These are phyloP conservation scores for Neosilurus hyrtlii DNA, from an alignment of 2,797 vertebrate genomes.

Conservation along the genomic window DNA sequence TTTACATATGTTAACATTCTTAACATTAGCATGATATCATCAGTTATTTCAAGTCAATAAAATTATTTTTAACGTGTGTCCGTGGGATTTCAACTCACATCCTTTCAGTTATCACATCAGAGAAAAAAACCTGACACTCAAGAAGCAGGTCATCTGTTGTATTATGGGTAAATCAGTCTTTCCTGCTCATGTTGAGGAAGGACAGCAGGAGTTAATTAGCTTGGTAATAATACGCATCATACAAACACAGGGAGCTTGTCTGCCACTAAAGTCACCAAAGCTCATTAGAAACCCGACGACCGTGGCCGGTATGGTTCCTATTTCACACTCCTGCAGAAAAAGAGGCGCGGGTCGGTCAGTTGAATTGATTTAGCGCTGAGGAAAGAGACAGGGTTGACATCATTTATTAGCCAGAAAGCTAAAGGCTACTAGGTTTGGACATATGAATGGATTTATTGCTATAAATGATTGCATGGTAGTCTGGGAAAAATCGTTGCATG, in stretches of 20 bases:
- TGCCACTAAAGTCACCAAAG: constrained; percentile 57
- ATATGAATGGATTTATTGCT: constrained; percentile 15
- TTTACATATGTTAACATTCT: too few relatives aligned
- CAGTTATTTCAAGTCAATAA: too few relatives aligned
- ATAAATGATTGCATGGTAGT: neutral
- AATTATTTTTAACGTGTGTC: neutral
- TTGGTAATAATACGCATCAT: constrained; percentile 66
- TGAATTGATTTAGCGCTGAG: constrained; percentile 47
- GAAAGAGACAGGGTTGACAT: constrained; percentile 32
- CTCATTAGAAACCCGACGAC: constrained; percentile 62
- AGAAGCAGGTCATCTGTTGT: neutral
- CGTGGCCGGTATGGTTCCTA: constrained; percentile 45
- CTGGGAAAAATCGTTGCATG: neutral
- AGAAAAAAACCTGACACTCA: neutral
- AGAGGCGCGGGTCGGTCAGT: constrained; percentile 5
- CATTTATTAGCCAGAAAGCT: constrained; percentile 42
- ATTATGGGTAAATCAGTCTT: neutral
- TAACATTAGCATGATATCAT: too few relatives aligned
- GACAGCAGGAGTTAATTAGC: constrained; percentile 69
- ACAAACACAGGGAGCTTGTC: constrained; percentile 65
- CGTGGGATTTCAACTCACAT: neutral
- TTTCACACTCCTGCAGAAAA: constrained; percentile 43
- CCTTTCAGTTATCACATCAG: neutral
- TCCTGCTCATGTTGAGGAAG: neutral
- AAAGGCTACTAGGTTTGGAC: constrained; percentile 17